Evolutionary conservation across 1,140 invertebrate genomes (phyloP).

Genomic region (Sitodiplosis mosellana): DNA sequence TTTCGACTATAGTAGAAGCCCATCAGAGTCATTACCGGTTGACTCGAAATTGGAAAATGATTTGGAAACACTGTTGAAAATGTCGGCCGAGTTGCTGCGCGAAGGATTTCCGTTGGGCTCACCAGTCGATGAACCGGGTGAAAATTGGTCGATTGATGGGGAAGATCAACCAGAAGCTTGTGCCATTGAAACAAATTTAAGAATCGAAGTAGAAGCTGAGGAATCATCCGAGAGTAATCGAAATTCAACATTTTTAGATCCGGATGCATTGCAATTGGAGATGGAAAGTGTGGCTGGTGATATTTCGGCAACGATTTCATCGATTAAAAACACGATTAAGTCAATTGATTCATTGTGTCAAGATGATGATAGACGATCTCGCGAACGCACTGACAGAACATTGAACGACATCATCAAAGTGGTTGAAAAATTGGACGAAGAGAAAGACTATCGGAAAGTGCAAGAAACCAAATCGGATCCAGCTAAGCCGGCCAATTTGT

Average conservation of each 20-base stretch:
- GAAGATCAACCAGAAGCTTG: neutral
- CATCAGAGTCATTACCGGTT: neutral
- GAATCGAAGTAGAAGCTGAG: neutral
- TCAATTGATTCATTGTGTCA: constrained; percentile 22
- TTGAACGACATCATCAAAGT: too few species aligned
- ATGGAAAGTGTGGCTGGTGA: neutral
- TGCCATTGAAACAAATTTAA: neutral
- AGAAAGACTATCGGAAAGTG: too few species aligned
- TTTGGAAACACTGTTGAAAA: neutral
- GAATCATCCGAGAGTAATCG: too few species aligned
- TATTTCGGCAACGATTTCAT: constrained; percentile 9
- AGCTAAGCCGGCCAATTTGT: too few species aligned
- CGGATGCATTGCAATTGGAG: constrained; percentile 8
- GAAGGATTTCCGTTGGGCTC: neutral
- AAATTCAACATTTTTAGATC: neutral
- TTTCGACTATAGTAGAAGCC: neutral
- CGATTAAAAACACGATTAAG: constrained; percentile 23
- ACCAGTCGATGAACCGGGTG: neutral
- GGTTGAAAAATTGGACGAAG: too few species aligned
- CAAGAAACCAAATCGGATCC: too few species aligned
- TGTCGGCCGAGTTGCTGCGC: neutral
- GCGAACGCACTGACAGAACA: neutral
- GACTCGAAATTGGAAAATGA: too few species aligned
- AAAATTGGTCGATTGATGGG: neutral
- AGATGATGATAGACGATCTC: constrained; percentile 6